phyloP scores from a whole-genome alignment of 2,797 vertebrate species.

The Lemur catta region DNA sequence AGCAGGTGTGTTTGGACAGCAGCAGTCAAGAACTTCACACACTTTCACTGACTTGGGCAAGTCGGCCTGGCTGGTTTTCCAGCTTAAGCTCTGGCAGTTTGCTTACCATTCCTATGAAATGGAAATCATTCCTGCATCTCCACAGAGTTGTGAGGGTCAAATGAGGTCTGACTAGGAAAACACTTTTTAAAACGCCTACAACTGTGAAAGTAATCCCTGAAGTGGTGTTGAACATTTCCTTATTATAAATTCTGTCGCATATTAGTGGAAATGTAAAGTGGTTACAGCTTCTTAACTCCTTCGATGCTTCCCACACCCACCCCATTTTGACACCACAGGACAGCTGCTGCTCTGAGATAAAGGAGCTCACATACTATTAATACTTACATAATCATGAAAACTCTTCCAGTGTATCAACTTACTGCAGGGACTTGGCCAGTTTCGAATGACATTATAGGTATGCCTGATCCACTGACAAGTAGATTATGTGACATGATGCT shows the following conservation, averaged over 20 bases:
- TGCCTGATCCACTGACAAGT: background rate
- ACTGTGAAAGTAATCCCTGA: background rate
- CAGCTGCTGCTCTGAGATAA: slow-evolving; percentile 66
- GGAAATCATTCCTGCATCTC: background rate
- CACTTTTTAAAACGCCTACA: background rate
- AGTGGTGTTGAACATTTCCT: background rate
- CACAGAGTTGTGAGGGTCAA: background rate
- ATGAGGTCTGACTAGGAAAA: background rate
- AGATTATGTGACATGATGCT: background rate
- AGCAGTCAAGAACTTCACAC: background rate
- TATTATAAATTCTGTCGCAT: background rate
- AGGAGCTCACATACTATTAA: background rate
- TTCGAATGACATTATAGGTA: background rate
- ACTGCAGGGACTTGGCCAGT: background rate
- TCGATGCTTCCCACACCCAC: background rate
- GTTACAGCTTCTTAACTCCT: background rate
- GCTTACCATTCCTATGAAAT: background rate
- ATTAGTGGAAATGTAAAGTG: background rate
- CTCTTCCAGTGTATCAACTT: background rate
- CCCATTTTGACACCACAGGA: background rate
- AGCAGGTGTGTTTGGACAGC: background rate
- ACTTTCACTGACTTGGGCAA: background rate
- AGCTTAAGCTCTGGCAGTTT: background rate
- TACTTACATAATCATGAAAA: background rate
- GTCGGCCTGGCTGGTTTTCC: background rate